phyloP scores from a whole-genome alignment of 2,113 vertebrate genomes.

The human (Homo sapiens) region DNA sequence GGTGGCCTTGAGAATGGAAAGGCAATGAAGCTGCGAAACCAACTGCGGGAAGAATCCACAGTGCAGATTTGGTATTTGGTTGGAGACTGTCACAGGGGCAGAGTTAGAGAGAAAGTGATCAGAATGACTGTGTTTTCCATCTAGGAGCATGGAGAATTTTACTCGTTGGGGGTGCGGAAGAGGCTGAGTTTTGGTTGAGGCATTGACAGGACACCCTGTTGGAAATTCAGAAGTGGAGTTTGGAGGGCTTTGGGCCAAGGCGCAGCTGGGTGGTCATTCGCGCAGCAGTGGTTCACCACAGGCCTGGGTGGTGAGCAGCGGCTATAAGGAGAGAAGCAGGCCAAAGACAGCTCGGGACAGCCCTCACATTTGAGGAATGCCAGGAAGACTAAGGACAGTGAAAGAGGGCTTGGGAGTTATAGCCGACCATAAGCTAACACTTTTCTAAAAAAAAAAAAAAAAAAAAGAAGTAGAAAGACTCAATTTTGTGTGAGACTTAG shows the following conservation, averaged over 20 bases:
- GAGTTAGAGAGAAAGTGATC: neutral
- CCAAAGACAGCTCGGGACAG: fast-evolving
- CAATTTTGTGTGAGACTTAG: neutral
- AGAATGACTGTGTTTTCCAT: neutral
- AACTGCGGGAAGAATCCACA: neutral
- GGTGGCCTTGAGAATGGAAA: neutral
- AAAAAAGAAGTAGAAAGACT: neutral
- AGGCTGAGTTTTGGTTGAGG: neutral
- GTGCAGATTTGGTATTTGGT: neutral
- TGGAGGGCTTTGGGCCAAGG: neutral
- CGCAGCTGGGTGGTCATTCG: neutral
- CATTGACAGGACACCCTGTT: neutral
- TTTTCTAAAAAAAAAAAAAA: neutral
- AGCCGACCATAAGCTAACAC: neutral
- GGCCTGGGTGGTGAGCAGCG: too few relatives aligned
- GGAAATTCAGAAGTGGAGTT: neutral
- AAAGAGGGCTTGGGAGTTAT: neutral
- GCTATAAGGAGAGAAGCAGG: too few relatives aligned
- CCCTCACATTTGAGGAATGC: fast-evolving
- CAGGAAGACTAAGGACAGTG: fast-evolving
- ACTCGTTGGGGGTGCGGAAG: neutral
- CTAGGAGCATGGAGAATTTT: neutral
- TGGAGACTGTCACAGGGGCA: neutral
- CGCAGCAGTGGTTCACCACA: neutral
- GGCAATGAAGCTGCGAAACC: neutral